A percentile compares a stretch with the other conserved stretches of the same genome.
Evolutionary conservation across 2,797 vertebrate species (phyloP).

Genomic region (Takifugu ocellatus): DNA sequence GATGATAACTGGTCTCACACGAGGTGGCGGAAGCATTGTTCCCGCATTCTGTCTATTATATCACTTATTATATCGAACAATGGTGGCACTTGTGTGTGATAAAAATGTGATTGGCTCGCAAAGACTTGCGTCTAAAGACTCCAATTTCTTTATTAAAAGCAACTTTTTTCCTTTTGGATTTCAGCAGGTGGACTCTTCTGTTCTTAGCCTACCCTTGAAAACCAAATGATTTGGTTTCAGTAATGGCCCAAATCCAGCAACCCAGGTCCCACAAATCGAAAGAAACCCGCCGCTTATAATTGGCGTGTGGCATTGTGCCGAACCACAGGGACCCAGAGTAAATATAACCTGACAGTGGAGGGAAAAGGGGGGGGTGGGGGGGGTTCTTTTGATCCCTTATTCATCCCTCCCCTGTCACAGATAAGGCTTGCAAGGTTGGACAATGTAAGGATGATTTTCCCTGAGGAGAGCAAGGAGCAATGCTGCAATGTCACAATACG

Average conservation of each 20-base stretch:
- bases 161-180: no score
- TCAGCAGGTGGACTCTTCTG: background rate
- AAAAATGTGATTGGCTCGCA: no score
- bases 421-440: constrained; percentile 53
- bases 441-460: constrained; percentile 60
- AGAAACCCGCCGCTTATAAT: constrained; percentile 62
- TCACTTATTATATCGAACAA: constrained; percentile 14
- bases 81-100: constrained; percentile 8
- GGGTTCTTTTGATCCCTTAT: constrained; percentile 71
- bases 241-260: constrained; percentile 34
- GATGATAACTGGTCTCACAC: constrained; percentile 48
- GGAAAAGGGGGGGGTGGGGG: constrained; percentile 53
- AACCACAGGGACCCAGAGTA: constrained; percentile 56
- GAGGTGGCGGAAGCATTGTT: constrained; percentile 26
- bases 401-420: constrained; percentile 69
- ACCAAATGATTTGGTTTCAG: constrained; percentile 32
- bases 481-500: constrained; percentile 40
- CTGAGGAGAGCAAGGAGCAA: constrained; percentile 43
- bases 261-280: constrained; percentile 38
- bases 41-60: constrained; percentile 38
- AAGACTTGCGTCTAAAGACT: no score
- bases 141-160: no score
- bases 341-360: constrained; percentile 69
- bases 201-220: constrained; percentile 33
- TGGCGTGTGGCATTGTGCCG: constrained; percentile 55